Conservation (phyloP, 2,797 vertebrate species). For the Parambassis ranga region DNA sequence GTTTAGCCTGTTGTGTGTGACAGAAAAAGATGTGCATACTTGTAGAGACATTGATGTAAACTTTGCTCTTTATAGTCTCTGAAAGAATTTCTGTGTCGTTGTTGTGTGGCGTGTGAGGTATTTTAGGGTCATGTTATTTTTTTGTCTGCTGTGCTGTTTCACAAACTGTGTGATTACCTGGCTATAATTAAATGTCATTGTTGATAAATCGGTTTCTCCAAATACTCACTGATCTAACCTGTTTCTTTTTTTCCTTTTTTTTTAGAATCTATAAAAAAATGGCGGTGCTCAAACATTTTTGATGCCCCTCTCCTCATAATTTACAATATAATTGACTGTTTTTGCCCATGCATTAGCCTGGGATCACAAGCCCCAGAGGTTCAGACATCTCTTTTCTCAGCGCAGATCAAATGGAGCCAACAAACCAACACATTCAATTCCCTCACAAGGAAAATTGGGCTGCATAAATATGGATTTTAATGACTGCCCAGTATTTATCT, state of each 20-base stretch:
- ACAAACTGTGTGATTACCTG: conserved; percentile 44
- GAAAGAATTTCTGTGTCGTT: conserved; percentile 23
- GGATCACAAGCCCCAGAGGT: conserved; percentile 77
- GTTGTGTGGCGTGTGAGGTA: conserved; percentile 34
- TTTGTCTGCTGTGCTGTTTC: conserved; percentile 27
- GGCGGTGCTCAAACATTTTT: conserved; percentile 67
- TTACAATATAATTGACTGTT: conserved; percentile 81
- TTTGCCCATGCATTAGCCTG: conserved; percentile 76
- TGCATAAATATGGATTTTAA: conserved; percentile 85
- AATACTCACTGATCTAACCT: conserved; percentile 43
- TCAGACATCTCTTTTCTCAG: conserved; percentile 74
- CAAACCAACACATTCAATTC: conserved; percentile 72
- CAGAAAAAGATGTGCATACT: conserved; percentile 19
- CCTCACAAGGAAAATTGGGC: conserved; percentile 76
- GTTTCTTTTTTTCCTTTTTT: conserved; percentile 63
- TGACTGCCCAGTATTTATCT: conserved; percentile 80
- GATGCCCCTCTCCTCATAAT: conserved; percentile 67
- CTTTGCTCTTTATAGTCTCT: conserved; percentile 31
- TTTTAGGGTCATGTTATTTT: conserved; percentile 51
- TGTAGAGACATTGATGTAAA: conserved; percentile 50
- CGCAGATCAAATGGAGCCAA: conserved; percentile 80
- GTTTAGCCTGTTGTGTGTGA: conserved; percentile 44
- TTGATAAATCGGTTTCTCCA: conserved; percentile 40
- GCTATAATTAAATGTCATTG: conserved; percentile 49
- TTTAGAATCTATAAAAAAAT: conserved; percentile 17